phyloP scores from a whole-genome alignment of 2,113 vertebrate genomes.

The Ramphastos sulfuratus region DNA sequence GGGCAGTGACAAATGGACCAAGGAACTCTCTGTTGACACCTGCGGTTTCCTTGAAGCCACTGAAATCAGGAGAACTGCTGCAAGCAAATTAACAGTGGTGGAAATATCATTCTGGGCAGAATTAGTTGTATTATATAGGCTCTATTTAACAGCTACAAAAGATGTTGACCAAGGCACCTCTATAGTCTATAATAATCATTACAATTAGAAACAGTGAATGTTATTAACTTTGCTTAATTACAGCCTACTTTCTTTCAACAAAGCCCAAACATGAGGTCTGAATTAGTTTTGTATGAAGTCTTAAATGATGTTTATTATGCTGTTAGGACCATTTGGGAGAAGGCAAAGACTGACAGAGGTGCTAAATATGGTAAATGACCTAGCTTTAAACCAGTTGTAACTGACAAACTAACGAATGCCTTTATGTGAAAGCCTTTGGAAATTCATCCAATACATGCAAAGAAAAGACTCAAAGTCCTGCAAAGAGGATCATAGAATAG shows the following conservation, averaged over 20 bases:
- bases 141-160: not conserved
- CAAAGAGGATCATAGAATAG: too few relatives aligned
- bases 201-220: not conserved
- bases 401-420: not conserved
- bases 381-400: not conserved
- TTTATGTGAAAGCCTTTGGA: not conserved
- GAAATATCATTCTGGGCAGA: not conserved
- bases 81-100: not conserved
- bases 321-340: not conserved
- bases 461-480: not conserved
- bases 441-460: not conserved
- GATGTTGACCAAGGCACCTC: not conserved
- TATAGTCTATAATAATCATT: not conserved
- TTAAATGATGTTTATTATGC: not conserved
- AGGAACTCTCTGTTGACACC: not conserved
- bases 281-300: not conserved
- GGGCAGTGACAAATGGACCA: not conserved
- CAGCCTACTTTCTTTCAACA: not conserved
- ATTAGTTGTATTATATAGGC: not conserved
- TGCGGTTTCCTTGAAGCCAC: not conserved
- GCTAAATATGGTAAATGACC: not conserved
- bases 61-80: not conserved
- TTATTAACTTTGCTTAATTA: conserved; percentile 5
- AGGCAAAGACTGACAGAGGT: not conserved
- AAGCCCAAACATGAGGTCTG: not conserved